phyloP scores from a whole-genome alignment of 2,797 vertebrate genomes.

The Enteromius fasciolatus region DNA sequence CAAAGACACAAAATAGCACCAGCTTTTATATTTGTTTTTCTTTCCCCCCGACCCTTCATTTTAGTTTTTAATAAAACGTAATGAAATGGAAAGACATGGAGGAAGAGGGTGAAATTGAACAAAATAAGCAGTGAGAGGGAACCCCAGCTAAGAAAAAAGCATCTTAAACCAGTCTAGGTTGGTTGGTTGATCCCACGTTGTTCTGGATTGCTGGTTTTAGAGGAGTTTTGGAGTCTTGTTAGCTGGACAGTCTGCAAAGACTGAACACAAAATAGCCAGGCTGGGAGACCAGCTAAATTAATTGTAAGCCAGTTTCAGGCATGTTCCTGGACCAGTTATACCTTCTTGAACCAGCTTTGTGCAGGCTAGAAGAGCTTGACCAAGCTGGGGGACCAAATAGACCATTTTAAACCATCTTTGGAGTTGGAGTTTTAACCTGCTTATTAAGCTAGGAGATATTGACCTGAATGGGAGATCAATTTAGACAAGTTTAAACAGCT shows the following conservation, averaged over 20 bases:
- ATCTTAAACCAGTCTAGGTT: neutral
- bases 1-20: conserved; percentile 46
- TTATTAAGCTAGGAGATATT: neutral
- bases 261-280: neutral
- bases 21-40: conserved; percentile 30
- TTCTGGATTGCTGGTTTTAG: neutral
- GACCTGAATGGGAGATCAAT: neutral
- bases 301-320: neutral
- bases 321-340: neutral
- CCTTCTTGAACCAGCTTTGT: neutral
- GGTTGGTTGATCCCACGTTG: neutral
- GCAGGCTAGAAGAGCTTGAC: neutral
- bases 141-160: neutral
- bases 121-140: neutral
- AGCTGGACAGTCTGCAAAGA: neutral
- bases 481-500: neutral
- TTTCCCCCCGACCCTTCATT: conserved; percentile 33
- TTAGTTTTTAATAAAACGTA: conserved; percentile 48
- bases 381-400: neutral
- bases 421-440: neutral
- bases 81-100: conserved; percentile 44
- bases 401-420: too few species aligned
- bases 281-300: neutral
- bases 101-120: neutral
- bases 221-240: neutral